Evolutionary conservation across 2,888 invertebrate species (phyloP), one percentile per base, ranked within the genome.

Genomic region (Tineola bisselliella): DNA sequence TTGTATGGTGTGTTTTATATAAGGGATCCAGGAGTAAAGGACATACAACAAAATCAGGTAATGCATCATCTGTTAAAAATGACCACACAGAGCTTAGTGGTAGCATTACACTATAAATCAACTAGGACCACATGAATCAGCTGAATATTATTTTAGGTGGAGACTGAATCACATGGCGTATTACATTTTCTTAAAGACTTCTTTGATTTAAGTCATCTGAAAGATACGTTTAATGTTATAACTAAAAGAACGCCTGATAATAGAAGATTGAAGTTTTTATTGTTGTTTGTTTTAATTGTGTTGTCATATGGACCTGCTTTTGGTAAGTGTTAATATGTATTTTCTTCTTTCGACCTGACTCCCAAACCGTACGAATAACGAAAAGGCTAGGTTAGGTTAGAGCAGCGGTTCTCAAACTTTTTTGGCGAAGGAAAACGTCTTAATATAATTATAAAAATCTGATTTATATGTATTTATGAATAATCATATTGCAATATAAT

Each of bases 191-290:
- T 84, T 1, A 83, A 76, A 73, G 75, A 77, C 63, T 88, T 90
- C 69, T 89, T 89, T 68, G 80, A 89, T 70, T 66, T 86, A 25
- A 78, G 79, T 67, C 88, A 89, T 67, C 83, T 89, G 18, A 81
- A 75, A 62, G 84, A 88, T 59, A 88, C 89, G 0, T 68, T 88
- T 3, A 73, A 75, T 56, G 84, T 89, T 1, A 87, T 86, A 58
- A 88, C 89, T 70, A 88, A 84, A 74, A 79, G 75, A 19, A 84
- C 84, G 63, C 81, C 84, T 43, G 78, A 83, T 65, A 65, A 72
- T 8, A 66, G 84, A n/a, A 70, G 80, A 38, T 69, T 70, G 67
- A 84, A 83, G 70, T 80, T 80, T 10, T 78, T 84, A 67, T 73
- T 86, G 63, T 68, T 86, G 19, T 65, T 84, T 57, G 67, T 74